phyloP scores from a whole-genome alignment of 2,797 vertebrate genomes.

The Psittacula echo region DNA sequence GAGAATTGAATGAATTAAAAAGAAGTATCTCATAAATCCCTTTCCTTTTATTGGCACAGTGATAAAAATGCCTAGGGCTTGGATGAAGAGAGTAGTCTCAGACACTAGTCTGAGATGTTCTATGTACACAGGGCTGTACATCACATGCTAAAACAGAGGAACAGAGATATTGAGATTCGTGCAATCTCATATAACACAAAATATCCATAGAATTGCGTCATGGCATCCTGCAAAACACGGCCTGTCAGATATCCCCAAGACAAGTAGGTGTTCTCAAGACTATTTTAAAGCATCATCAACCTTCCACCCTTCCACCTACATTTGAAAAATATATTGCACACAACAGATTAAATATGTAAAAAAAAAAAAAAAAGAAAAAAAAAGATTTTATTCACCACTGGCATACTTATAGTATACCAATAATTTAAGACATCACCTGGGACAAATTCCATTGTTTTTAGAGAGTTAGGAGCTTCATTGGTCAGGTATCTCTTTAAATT shows the following conservation, averaged over 20 bases:
- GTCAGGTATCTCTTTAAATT: background rate
- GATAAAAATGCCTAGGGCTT: slow-evolving; percentile 80
- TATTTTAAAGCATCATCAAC: slow-evolving; percentile 10
- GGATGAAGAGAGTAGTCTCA: slow-evolving; percentile 65
- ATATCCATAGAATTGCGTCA: slow-evolving; percentile 59
- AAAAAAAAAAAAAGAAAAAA: background rate
- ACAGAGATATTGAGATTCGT: slow-evolving; percentile 62
- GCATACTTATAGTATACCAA: background rate
- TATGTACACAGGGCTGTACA: slow-evolving; percentile 62
- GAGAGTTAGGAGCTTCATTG: background rate
- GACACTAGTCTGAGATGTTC: slow-evolving; percentile 39
- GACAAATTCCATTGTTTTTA: background rate
- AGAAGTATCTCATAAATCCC: slow-evolving; percentile 81
- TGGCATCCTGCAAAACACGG: background rate
- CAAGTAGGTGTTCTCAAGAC: background rate
- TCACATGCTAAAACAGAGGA: slow-evolving; percentile 63
- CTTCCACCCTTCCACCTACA: background rate
- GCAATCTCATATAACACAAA: slow-evolving; percentile 13
- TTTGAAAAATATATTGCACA: background rate
- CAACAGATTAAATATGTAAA: background rate
- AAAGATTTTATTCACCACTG: background rate
- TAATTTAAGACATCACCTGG: background rate
- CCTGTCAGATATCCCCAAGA: background rate
- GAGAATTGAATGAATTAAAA: slow-evolving; percentile 86
- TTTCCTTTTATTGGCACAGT: slow-evolving; percentile 79